phyloP scores from a whole-genome alignment of 2,888 invertebrate species.

The Doris montereyensis region DNA sequence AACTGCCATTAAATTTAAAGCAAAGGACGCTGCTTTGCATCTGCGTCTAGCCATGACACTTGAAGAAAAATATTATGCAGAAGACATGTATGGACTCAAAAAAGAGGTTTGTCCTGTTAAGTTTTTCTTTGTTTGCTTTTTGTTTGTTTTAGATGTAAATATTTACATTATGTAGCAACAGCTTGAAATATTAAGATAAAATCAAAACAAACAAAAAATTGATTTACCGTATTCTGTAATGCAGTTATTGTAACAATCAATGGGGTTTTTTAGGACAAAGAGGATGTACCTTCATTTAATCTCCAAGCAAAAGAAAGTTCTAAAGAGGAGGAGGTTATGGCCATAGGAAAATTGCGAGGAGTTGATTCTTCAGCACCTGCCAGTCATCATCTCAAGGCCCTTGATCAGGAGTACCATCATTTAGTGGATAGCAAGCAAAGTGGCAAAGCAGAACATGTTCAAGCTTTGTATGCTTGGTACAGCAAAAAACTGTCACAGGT shows the following conservation, averaged over 20 bases:
- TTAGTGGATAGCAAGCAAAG: conserved; percentile 64
- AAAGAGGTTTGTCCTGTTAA: no score
- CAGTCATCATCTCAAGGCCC: conserved; percentile 70
- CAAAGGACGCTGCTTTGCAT: conserved; percentile 66
- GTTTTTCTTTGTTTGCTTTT: no score
- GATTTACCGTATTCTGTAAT: no score
- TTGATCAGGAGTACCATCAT: conserved; percentile 71
- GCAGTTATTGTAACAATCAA: not conserved
- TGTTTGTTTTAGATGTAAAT: no score
- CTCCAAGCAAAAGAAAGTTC: conserved; percentile 69
- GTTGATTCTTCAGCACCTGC: conserved; percentile 64
- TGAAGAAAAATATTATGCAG: conserved; percentile 69
- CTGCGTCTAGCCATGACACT: conserved; percentile 64
- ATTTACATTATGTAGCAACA: no score
- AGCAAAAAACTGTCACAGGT: conserved; percentile 71
- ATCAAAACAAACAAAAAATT: no score
- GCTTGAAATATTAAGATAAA: no score
- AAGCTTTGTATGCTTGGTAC: conserved; percentile 69
- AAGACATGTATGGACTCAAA: conserved; percentile 68
- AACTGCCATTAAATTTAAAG: conserved; percentile 65
- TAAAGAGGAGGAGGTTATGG: conserved; percentile 70
- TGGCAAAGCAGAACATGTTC: conserved; percentile 69
- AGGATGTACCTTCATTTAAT: conserved; percentile 59
- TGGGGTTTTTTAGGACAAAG: conserved; percentile 47
- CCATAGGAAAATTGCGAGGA: conserved; percentile 70